Percentiles rank a stretch among this genome's conserved stretches.
These are phyloP conservation scores for Schizotus pectinicornis DNA, from an alignment of 2,888 invertebrate genomes.

Conservation along the genomic window DNA sequence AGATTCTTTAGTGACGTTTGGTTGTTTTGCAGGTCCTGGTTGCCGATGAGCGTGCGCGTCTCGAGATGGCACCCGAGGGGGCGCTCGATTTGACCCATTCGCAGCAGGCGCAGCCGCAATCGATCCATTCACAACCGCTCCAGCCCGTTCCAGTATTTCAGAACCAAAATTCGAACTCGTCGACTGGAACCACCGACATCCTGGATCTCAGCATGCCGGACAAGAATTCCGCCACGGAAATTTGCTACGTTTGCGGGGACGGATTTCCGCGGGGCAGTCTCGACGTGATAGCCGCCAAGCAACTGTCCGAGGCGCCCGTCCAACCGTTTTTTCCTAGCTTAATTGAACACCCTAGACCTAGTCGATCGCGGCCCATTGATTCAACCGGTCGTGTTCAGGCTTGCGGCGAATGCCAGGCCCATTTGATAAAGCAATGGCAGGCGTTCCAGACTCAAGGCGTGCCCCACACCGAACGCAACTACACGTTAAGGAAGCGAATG, in stretches of 20 bases:
- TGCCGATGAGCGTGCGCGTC: constrained; percentile 42
- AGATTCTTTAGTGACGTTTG: not conserved
- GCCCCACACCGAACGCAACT: constrained; percentile 78
- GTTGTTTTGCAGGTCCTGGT: constrained; percentile 43
- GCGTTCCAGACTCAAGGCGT: constrained; percentile 69
- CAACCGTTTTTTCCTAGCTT: constrained; percentile 76
- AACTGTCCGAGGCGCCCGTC: constrained; percentile 56
- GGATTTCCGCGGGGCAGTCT: constrained; percentile 84
- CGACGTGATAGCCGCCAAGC: constrained; percentile 70
- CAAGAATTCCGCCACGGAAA: constrained; percentile 88
- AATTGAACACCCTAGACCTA: constrained; percentile 83
- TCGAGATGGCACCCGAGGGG: constrained; percentile 49
- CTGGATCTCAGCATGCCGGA: constrained; percentile 91
- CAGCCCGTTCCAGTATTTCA: constrained; percentile 49
- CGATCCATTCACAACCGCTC: constrained; percentile 32
- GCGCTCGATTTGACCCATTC: constrained; percentile 65
- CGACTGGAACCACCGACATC: constrained; percentile 68
- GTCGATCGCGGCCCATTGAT: constrained; percentile 86
- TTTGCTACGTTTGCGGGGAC: constrained; percentile 90
- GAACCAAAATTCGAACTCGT: constrained; percentile 58
- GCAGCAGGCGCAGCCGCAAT: constrained; percentile 28
- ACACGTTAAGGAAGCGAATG: constrained; percentile 79
- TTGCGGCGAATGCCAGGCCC: constrained; percentile 84
- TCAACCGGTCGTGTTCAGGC: constrained; percentile 76
- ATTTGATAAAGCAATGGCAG: constrained; percentile 89